Conservation (phyloP, 2,888 invertebrate species). For the Tetanocera ferruginea region DNA sequence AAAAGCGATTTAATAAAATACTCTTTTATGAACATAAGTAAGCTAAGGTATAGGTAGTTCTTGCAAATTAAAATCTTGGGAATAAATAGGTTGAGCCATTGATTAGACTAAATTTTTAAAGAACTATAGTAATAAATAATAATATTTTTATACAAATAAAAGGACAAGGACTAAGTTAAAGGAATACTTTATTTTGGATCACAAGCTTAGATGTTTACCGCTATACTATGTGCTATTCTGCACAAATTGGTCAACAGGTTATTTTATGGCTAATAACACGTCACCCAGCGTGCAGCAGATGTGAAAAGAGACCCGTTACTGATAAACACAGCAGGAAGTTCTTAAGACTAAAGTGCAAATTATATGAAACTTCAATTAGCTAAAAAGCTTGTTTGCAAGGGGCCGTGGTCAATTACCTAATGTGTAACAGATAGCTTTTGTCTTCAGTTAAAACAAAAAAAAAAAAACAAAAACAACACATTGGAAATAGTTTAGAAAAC, state of each 20-base stretch:
- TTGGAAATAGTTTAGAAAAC: neutral
- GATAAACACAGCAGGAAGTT: conserved; percentile 5
- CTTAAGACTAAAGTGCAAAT: conserved; percentile 24
- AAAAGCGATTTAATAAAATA: neutral
- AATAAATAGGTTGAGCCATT: too few relatives aligned
- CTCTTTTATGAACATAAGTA: too few relatives aligned
- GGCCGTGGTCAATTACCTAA: conserved; percentile 32
- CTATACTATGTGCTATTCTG: neutral
- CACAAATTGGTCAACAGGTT: neutral
- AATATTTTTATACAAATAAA: too few relatives aligned
- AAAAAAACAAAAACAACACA: neutral
- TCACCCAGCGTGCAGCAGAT: conserved; percentile 13
- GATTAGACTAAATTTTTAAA: too few relatives aligned
- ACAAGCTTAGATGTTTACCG: too few relatives aligned
- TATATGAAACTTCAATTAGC: conserved; percentile 26
- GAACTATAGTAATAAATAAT: too few relatives aligned
- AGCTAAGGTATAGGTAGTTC: too few relatives aligned
- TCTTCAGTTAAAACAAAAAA: neutral
- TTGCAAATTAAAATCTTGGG: too few relatives aligned
- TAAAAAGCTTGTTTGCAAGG: conserved; percentile 27
- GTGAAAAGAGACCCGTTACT: neutral
- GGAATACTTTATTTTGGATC: too few relatives aligned
- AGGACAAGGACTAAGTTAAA: too few relatives aligned
- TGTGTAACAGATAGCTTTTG: conserved; percentile 36
- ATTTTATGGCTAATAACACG: neutral